Conservation (phyloP, 2,797 vertebrate genomes). For the Anguilla obscura region DNA sequence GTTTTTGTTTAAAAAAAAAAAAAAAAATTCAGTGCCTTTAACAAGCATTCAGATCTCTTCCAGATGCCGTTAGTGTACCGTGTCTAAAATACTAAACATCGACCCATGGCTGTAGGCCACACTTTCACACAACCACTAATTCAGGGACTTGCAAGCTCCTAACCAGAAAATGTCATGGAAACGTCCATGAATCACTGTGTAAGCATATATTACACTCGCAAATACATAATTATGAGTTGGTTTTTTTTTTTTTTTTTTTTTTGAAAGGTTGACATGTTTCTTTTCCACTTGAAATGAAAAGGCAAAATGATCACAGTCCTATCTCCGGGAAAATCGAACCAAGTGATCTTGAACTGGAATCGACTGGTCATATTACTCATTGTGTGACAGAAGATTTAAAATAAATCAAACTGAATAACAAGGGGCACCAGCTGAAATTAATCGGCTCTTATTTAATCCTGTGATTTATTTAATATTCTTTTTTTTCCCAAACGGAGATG, state of each 20-base stretch:
- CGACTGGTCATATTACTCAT: constrained; percentile 2
- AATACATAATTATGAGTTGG: constrained; percentile 24
- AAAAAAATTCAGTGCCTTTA: constrained; percentile 79
- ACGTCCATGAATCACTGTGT: constrained; percentile 55
- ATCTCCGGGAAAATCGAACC: neutral
- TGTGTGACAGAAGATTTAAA: neutral
- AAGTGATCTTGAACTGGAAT: neutral
- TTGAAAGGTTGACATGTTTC: constrained; percentile 15
- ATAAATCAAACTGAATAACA: too few relatives aligned
- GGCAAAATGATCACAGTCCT: neutral
- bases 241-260: constrained; percentile 18
- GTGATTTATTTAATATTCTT: neutral
- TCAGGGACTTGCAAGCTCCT: constrained; percentile 57
- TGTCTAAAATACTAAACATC: constrained; percentile 87
- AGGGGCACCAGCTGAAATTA: neutral
- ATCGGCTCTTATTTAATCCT: neutral
- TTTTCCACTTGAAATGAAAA: neutral
- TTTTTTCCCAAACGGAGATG: neutral
- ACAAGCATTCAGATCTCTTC: constrained; percentile 86
- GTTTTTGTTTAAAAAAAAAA: constrained; percentile 42
- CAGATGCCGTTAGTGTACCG: constrained; percentile 86
- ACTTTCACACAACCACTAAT: constrained; percentile 59
- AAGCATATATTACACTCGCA: constrained; percentile 40
- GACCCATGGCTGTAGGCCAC: constrained; percentile 68
- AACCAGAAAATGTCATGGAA: constrained; percentile 65